Evolutionary conservation across 2,113 vertebrate species (phyloP).

Genomic region (Gymnocephalus cernua): DNA sequence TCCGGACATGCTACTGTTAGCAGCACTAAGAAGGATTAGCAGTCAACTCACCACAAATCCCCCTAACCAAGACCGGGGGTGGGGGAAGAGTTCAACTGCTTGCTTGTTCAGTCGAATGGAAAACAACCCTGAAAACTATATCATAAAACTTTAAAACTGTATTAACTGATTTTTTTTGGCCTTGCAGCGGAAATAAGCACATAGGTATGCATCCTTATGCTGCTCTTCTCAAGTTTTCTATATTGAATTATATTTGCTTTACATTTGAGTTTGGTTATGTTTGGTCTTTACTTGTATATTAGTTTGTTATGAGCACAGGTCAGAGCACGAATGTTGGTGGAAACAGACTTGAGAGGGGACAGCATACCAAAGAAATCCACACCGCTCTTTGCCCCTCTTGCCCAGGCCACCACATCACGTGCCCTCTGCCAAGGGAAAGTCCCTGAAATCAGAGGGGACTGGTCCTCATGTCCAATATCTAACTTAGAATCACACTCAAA

Average conservation of each 20-base stretch:
- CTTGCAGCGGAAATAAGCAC: background rate
- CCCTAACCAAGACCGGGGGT: background rate
- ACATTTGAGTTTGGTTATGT: background rate
- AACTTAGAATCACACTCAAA: conserved; percentile 38
- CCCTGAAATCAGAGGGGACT: conserved; percentile 74
- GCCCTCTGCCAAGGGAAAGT: conserved; percentile 71
- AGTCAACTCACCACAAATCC: conserved; percentile 2
- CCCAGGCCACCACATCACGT: conserved; percentile 61
- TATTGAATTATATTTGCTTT: background rate
- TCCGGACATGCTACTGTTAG: conserved; percentile 31
- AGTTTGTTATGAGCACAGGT: conserved; percentile 31
- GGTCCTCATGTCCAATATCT: conserved; percentile 19
- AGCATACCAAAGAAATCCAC: conserved; percentile 79
- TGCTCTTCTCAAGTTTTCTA: background rate
- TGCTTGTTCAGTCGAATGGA: background rate
- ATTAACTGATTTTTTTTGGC: background rate
- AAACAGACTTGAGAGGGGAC: conserved; percentile 42
- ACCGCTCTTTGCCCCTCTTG: conserved; percentile 54
- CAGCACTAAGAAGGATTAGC: conserved; percentile 44
- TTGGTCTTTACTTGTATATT: conserved; percentile 30
- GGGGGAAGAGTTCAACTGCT: too few relatives aligned
- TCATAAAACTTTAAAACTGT: too few relatives aligned
- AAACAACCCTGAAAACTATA: background rate
- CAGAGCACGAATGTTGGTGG: conserved; percentile 4
- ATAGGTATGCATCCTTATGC: background rate